These are phyloP conservation scores for Apis laboriosa DNA, from an alignment of 1,140 invertebrate genomes.

Conservation along the genomic window DNA sequence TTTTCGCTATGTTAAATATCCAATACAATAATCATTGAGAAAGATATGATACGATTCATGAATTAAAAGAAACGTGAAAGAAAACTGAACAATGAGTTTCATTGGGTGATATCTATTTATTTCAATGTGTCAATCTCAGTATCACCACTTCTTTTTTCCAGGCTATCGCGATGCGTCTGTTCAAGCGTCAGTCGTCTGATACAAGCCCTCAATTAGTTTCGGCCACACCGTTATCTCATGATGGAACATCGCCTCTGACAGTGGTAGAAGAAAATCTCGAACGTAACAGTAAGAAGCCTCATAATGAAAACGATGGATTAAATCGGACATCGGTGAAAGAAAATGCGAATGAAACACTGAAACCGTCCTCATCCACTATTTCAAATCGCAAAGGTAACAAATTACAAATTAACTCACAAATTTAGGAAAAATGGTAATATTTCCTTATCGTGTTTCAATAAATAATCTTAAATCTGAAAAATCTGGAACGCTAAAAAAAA, in stretches of 20 bases:
- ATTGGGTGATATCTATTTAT: not conserved
- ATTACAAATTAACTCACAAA: too few relatives aligned
- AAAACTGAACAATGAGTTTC: too few relatives aligned
- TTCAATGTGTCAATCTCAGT: not conserved
- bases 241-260: slow-evolving; percentile 60
- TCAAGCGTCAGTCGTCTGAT: slow-evolving; percentile 80
- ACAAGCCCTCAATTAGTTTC: slow-evolving; percentile 82
- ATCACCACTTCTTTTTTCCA: not conserved
- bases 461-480: too few relatives aligned
- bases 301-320: slow-evolving; percentile 16
- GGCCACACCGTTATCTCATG: slow-evolving; percentile 79
- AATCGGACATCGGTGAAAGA: slow-evolving; percentile 19
- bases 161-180: slow-evolving; percentile 79
- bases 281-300: not conserved
- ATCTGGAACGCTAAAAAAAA: too few relatives aligned
- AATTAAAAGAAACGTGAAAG: too few relatives aligned
- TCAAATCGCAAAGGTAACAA: slow-evolving; percentile 64
- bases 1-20: too few relatives aligned
- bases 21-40: too few relatives aligned
- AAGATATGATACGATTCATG: too few relatives aligned
- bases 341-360: not conserved
- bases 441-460: too few relatives aligned
- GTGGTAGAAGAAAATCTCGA: slow-evolving; percentile 19
- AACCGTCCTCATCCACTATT: slow-evolving; percentile 31
- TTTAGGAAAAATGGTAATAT: too few relatives aligned